A percentile compares a stretch with the other conserved stretches of the same genome.
phyloP scores from a whole-genome alignment of 2,888 invertebrate genomes.

The Tribolium freemani region DNA sequence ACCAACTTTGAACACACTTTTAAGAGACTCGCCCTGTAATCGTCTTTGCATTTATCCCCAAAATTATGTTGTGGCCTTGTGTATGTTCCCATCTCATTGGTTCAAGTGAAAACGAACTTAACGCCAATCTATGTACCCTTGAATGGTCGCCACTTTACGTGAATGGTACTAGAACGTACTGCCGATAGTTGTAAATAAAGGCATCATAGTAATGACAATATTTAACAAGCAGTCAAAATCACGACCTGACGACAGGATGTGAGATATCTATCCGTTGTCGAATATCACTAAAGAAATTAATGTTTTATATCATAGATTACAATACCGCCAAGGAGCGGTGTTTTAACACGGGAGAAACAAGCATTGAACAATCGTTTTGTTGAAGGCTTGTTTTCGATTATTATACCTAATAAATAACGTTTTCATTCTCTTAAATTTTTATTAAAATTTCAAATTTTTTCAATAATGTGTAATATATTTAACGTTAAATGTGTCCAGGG shows the following conservation, averaged over 20 bases:
- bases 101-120: constrained; percentile 37
- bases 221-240: constrained; percentile 48
- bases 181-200: constrained; percentile 52
- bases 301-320: constrained; percentile 54
- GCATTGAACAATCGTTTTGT: constrained; percentile 33
- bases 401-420: constrained; percentile 21
- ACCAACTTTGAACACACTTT: too few species aligned
- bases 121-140: constrained; percentile 45
- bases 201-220: constrained; percentile 59
- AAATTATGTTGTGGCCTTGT: constrained; percentile 24
- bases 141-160: constrained; percentile 27
- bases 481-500: constrained; percentile 47
- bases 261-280: constrained; percentile 37
- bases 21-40: neutral
- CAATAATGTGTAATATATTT: constrained; percentile 45
- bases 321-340: constrained; percentile 23
- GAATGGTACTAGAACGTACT: constrained; percentile 47
- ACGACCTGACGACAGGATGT: constrained; percentile 27
- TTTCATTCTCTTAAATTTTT: constrained; percentile 40
- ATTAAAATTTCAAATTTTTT: constrained; percentile 39
- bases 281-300: constrained; percentile 49
- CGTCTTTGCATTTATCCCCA: constrained; percentile 18
- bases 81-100: constrained; percentile 6
- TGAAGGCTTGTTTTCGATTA: constrained; percentile 31
- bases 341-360: constrained; percentile 8